Percentiles rank a stretch among this genome's conserved stretches.
Evolutionary conservation across 2,888 invertebrate genomes (phyloP).

Genomic region (Drosophila atripex): DNA sequence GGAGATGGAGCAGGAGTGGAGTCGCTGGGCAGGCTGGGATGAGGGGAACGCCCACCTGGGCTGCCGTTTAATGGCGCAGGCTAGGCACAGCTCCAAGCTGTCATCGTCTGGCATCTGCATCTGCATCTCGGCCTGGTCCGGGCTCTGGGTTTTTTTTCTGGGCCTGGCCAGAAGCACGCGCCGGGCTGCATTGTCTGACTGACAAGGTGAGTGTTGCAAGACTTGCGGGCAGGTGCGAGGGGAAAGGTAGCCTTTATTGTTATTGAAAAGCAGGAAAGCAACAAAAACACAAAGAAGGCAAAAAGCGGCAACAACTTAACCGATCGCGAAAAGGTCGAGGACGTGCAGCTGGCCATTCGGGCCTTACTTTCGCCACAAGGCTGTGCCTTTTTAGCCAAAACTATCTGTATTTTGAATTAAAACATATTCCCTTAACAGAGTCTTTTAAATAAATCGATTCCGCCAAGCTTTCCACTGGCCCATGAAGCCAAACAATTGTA

Average conservation of each 20-base stretch:
- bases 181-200: slow-evolving; percentile 56
- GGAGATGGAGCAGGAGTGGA: slow-evolving; percentile 13
- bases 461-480: neutral
- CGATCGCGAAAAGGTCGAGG: slow-evolving; percentile 61
- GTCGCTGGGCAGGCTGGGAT: slow-evolving; percentile 33
- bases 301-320: slow-evolving; percentile 30
- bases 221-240: slow-evolving; percentile 38
- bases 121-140: slow-evolving; percentile 29
- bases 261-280: slow-evolving; percentile 50
- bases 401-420: neutral
- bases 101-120: slow-evolving; percentile 49
- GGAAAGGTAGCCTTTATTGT: slow-evolving; percentile 50
- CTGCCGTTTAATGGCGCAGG: slow-evolving; percentile 56
- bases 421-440: neutral
- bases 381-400: neutral
- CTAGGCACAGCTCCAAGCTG: slow-evolving; percentile 46
- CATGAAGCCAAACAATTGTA: neutral
- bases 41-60: slow-evolving; percentile 61
- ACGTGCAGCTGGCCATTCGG: slow-evolving; percentile 39
- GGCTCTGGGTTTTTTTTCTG: slow-evolving; percentile 17
- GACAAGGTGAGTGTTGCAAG: slow-evolving; percentile 32
- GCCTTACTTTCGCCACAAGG: neutral
- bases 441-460: neutral
- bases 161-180: slow-evolving; percentile 65
- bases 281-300: slow-evolving; percentile 9